These are phyloP conservation scores for Panthera leo DNA, from an alignment of 2,113 vertebrate species.

Conservation along the genomic window DNA sequence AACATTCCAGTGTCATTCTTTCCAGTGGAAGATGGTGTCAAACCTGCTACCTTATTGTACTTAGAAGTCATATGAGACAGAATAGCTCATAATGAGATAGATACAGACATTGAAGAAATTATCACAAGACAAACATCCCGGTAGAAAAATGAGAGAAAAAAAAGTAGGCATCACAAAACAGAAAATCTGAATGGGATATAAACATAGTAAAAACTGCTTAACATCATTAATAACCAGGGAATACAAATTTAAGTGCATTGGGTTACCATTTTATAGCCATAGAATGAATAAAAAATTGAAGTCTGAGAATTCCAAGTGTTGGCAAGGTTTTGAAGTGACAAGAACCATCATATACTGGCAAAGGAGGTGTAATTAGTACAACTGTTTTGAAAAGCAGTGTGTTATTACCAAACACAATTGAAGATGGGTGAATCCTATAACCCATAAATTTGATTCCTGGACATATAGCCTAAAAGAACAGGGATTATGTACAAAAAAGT, in stretches of 20 bases:
- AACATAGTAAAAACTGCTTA: neutral
- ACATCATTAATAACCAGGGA: neutral
- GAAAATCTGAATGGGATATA: neutral
- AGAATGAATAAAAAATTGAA: conserved; percentile 37
- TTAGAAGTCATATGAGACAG: neutral
- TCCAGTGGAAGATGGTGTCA: neutral
- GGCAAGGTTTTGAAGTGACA: neutral
- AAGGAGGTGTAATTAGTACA: neutral
- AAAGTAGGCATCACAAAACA: neutral
- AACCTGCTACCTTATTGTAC: neutral
- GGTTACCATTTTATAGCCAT: neutral
- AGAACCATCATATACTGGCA: neutral
- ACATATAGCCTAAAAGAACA: neutral
- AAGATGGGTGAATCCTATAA: neutral
- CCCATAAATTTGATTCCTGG: neutral
- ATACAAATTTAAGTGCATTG: neutral
- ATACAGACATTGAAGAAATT: neutral
- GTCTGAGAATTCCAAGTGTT: conserved; percentile 23
- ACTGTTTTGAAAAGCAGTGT: neutral
- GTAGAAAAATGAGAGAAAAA: neutral
- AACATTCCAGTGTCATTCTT: neutral
- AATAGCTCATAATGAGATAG: neutral
- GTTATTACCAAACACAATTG: neutral
- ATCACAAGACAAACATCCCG: neutral
- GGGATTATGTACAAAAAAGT: neutral